Evolutionary conservation across 1,140 invertebrate species (phyloP).

Genomic region (Araneus ventricosus): DNA sequence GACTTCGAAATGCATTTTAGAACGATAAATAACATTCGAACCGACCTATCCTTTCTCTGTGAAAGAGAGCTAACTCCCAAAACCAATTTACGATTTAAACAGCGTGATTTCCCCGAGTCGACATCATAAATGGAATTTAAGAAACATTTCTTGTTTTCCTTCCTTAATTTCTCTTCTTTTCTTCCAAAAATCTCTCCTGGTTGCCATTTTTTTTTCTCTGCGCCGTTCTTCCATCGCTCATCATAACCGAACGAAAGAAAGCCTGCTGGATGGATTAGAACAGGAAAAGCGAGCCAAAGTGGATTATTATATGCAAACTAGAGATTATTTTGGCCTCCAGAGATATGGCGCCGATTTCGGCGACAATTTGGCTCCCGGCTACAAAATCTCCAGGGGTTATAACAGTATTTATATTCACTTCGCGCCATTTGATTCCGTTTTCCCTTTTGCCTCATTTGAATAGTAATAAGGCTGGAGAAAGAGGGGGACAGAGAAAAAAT

Average conservation of each 20-base stretch:
- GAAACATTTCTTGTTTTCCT: slow-evolving; percentile 42
- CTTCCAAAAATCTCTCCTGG: slow-evolving; percentile 32
- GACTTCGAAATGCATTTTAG: neutral
- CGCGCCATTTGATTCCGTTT: slow-evolving; percentile 61
- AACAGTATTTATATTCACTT: slow-evolving; percentile 66
- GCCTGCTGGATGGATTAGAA: slow-evolving; percentile 11
- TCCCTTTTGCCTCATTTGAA: slow-evolving; percentile 61
- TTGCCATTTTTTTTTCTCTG: neutral
- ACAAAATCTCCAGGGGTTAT: slow-evolving; percentile 45
- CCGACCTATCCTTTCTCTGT: neutral
- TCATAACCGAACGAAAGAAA: slow-evolving; percentile 22
- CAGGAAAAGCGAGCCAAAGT: slow-evolving; percentile 52
- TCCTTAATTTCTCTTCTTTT: slow-evolving; percentile 50
- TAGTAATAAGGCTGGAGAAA: slow-evolving; percentile 51
- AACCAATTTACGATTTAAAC: slow-evolving; percentile 46
- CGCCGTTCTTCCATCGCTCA: neutral
- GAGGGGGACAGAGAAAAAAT: slow-evolving; percentile 22
- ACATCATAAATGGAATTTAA: slow-evolving; percentile 32
- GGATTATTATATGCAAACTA: slow-evolving; percentile 71
- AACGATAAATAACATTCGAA: slow-evolving; percentile 1
- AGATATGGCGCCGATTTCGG: slow-evolving; percentile 57
- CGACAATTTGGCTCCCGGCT: slow-evolving; percentile 62
- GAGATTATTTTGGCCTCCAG: slow-evolving; percentile 59
- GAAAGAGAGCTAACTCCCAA: neutral
- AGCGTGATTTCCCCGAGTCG: slow-evolving; percentile 38